Conservation (phyloP, 2,888 invertebrate genomes). For the Brenthis daphne region DNA sequence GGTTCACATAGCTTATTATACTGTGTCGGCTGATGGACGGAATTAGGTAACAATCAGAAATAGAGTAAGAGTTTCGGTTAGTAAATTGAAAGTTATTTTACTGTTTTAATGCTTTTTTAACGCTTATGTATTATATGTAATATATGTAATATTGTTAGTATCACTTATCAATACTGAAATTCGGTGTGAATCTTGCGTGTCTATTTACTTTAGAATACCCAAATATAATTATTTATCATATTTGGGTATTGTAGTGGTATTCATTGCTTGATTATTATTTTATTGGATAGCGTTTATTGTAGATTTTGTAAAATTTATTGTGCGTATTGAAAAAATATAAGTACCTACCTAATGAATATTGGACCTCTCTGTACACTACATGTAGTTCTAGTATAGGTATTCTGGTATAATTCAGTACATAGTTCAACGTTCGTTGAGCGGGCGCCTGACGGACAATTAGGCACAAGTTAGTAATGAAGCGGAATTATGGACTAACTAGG, state of each 20-base stretch:
- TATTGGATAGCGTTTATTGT: no score
- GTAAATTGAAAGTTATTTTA: not conserved
- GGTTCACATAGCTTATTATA: conserved; percentile 19
- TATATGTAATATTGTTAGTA: no score
- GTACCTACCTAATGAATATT: no score
- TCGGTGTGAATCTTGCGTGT: no score
- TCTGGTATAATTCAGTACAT: not conserved
- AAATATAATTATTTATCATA: no score
- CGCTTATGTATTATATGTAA: no score
- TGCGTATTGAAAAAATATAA: no score
- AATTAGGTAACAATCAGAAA: not conserved
- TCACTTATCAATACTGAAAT: no score
- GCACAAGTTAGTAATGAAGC: conserved; percentile 29
- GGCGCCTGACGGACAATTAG: conserved; percentile 24
- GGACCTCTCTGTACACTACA: not conserved
- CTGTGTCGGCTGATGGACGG: not conserved
- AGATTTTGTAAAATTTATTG: no score
- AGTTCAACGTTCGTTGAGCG: conserved; percentile 18
- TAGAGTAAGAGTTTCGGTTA: not conserved
- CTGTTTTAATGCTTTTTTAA: not conserved
- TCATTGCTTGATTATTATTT: no score
- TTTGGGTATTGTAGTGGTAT: no score
- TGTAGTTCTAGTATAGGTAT: not conserved
- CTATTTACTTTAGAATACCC: no score
- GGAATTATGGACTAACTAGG: conserved; percentile 25